These are phyloP conservation scores for Berghia stephanieae DNA, from an alignment of 1,140 invertebrate species.

Conservation along the genomic window DNA sequence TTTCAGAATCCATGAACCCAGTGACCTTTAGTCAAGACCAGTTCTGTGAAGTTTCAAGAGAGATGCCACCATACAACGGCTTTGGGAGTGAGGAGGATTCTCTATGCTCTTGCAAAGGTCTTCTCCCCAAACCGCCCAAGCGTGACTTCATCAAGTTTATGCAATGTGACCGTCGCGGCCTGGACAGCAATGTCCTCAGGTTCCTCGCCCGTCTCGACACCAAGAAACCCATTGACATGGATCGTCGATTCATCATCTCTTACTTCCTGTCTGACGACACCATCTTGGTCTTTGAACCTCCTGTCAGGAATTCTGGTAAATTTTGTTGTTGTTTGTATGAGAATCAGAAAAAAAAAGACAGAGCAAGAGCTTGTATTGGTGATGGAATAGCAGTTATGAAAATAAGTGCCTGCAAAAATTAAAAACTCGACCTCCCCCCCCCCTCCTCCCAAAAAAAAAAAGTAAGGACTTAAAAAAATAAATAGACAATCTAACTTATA, in stretches of 20 bases:
- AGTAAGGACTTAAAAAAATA: too few species aligned
- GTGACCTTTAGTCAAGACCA: conserved; percentile 43
- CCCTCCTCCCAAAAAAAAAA: too few species aligned
- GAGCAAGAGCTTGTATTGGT: too few species aligned
- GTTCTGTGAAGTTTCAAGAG: neutral
- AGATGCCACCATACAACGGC: conserved; percentile 67
- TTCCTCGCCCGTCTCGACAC: conserved; percentile 81
- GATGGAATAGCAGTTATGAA: too few species aligned
- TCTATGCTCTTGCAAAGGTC: conserved; percentile 63
- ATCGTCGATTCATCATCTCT: conserved; percentile 81
- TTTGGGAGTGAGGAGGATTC: conserved; percentile 68
- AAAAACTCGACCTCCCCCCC: too few species aligned
- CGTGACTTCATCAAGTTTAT: conserved; percentile 68
- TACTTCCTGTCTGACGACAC: conserved; percentile 86
- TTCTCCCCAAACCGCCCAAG: conserved; percentile 65
- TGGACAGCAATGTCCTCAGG: conserved; percentile 80
- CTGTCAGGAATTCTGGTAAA: conserved; percentile 78
- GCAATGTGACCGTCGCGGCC: conserved; percentile 71
- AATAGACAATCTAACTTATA: too few species aligned
- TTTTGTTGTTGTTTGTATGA: neutral
- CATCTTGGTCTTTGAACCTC: conserved; percentile 80
- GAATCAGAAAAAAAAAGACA: too few species aligned
- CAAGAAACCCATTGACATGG: conserved; percentile 75
- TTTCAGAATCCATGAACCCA: conserved; percentile 58
- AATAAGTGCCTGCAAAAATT: too few species aligned